Base-by-base conservation (phyloP, 2,113 vertebrate genomes). In the Cololabis saira region DNA sequence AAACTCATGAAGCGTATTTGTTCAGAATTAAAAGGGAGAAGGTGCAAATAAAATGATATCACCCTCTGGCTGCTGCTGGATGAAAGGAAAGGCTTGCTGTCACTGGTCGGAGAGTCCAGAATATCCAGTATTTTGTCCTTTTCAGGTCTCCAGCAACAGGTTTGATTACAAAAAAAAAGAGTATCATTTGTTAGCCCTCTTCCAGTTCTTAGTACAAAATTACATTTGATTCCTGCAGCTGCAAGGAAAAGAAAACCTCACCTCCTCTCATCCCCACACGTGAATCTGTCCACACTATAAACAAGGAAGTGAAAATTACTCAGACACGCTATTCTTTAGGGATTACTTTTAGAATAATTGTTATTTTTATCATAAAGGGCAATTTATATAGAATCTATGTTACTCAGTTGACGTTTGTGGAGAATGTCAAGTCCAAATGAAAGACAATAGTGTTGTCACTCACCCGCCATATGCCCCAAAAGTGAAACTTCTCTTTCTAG, bases 401-500 rank as follows among this genome's bases (percentile, higher is more conserved):
- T 27, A 40, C 10, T 52, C 12, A 45, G 7, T 6, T 40, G 16
- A 52, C 19, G 60, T 43, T 67, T 19, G 2, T 61, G 16, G 15
- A 61, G 40, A 50, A 33, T 62, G 12, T 19, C 12, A 52, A 24
- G n/a, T 53, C 5, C 7, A 52, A 55, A 61, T 63, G 17, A 22
- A 5, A 75, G 43, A 37, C 33, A 37, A 37, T 11, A 37, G 33
- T 37, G 33, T 4, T 8, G 30, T 67, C 30, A 93, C 95, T 69
- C 87, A 96, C 95, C 94, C 87, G 87, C 91, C 90, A 72, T 94
- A 91, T 27, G 92, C 90, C 22, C 90, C 94, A 15, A 93, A 93
- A 45, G 92, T 93, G 74, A 91, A 94, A 87, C 93, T 93, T 81
- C 71, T 92, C 87, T 95, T 93, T 78, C 86, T 91, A 67, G 94